A percentile compares a stretch with the other conserved stretches of the same genome.
These are phyloP conservation scores for Hepsetus odoe DNA, from an alignment of 2,113 vertebrate genomes.

Conservation along the genomic window DNA sequence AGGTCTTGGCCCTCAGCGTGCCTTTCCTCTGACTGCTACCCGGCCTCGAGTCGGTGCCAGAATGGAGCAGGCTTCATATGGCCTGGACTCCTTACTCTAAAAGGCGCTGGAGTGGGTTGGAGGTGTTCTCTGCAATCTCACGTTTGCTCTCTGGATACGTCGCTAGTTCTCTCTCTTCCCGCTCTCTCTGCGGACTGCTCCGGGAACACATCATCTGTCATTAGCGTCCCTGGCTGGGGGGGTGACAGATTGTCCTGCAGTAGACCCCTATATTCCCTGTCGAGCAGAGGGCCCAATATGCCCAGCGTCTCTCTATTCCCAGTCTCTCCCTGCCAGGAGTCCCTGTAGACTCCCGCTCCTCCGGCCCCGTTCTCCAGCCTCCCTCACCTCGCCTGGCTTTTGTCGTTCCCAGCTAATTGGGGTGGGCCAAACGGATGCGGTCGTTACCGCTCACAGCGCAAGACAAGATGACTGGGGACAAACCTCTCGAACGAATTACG, in stretches of 20 bases:
- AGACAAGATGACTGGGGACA: background rate
- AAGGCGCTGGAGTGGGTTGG: background rate
- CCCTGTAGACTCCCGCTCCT: slow-evolving; percentile 36
- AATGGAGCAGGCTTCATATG: background rate
- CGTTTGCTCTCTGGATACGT: background rate
- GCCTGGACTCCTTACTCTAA: background rate
- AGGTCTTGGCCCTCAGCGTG: background rate
- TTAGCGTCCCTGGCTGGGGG: slow-evolving; percentile 62
- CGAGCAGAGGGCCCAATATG: slow-evolving; percentile 44
- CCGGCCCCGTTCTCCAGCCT: slow-evolving; percentile 3
- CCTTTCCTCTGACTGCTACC: background rate
- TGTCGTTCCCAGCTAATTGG: slow-evolving; percentile 28
- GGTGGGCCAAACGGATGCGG: background rate
- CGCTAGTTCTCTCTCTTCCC: slow-evolving; percentile 18
- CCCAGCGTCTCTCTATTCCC: slow-evolving; percentile 46
- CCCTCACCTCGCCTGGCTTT: slow-evolving; percentile 21
- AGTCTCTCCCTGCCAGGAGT: slow-evolving; percentile 14
- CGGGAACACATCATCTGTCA: slow-evolving; percentile 77
- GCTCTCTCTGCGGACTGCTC: slow-evolving; percentile 45
- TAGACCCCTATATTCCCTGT: slow-evolving; percentile 43
- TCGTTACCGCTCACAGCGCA: background rate
- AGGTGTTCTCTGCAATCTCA: background rate
- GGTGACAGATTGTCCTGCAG: slow-evolving; percentile 74
- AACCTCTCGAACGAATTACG: background rate
- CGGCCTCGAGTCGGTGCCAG: background rate